Conservation (phyloP, 2,113 vertebrate species). For the Channa maculata region DNA sequence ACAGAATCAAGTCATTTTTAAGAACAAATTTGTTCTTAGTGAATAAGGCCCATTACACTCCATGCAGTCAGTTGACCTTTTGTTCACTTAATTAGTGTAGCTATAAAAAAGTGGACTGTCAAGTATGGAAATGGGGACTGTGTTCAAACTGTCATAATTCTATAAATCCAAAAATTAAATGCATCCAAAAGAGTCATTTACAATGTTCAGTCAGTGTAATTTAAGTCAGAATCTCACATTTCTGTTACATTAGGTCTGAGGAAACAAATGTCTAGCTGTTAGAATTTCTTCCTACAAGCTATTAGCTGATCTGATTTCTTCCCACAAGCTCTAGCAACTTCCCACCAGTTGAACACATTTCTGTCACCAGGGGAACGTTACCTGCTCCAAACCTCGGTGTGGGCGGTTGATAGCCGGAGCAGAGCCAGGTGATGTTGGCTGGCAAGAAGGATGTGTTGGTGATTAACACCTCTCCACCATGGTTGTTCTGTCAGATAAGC, state of each 20-base stretch:
- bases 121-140: too few species aligned
- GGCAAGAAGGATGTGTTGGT: conserved; percentile 27
- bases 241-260: too few species aligned
- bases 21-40: too few species aligned
- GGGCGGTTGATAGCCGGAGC: conserved; percentile 42
- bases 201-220: too few species aligned
- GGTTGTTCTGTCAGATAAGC: conserved; percentile 23
- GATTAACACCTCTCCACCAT: conserved; percentile 31
- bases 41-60: background rate
- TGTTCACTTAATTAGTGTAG: background rate
- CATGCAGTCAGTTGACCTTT: background rate
- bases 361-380: conserved; percentile 39
- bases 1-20: too few species aligned
- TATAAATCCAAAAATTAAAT: too few species aligned
- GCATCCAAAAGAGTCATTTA: too few species aligned
- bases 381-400: conserved; percentile 41
- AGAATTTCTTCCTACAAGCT: background rate
- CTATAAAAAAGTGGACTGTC: too few species aligned
- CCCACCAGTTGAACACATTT: conserved; percentile 38
- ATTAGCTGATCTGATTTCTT: conserved; percentile 29
- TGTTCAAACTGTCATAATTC: too few species aligned
- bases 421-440: conserved; percentile 49
- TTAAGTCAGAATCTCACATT: too few species aligned
- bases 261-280: background rate
- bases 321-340: conserved; percentile 37